Evolutionary conservation across 2,888 invertebrate species (phyloP).

Genomic region (Eumerus sabulonum): DNA sequence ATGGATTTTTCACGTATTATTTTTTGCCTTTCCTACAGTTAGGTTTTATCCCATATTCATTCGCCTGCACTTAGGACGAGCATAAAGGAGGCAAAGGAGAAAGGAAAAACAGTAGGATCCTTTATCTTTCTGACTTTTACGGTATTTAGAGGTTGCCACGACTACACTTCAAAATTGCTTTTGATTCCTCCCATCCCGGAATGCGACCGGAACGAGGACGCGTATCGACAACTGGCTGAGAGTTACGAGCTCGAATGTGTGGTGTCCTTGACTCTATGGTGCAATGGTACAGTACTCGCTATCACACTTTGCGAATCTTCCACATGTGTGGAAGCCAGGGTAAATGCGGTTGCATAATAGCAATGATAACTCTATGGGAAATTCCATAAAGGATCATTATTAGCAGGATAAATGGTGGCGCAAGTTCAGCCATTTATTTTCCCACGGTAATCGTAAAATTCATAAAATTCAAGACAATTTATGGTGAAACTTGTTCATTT

Average conservation of each 20-base stretch:
- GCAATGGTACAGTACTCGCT: background rate
- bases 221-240: background rate
- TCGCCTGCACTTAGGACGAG: slow-evolving; percentile 8
- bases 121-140: slow-evolving; percentile 25
- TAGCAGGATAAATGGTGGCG: slow-evolving; percentile 52
- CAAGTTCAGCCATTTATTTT: slow-evolving; percentile 50
- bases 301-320: too few species aligned
- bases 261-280: too few species aligned
- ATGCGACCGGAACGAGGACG: background rate
- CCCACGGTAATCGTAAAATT: slow-evolving; percentile 49
- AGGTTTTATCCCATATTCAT: slow-evolving; percentile 23
- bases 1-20: slow-evolving; percentile 32
- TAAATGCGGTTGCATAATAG: background rate
- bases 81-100: slow-evolving; percentile 18
- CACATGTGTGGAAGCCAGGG: too few species aligned
- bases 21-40: background rate
- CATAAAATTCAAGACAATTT: slow-evolving; percentile 49
- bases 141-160: slow-evolving; percentile 11
- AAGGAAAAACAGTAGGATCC: background rate
- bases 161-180: slow-evolving; percentile 8
- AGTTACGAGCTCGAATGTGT: background rate
- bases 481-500: slow-evolving; percentile 54
- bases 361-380: slow-evolving; percentile 49
- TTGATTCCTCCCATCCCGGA: slow-evolving; percentile 25
- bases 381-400: slow-evolving; percentile 58